Base-by-base conservation (phyloP, 2,888 invertebrate species). In the Himalopsyche japonica region DNA sequence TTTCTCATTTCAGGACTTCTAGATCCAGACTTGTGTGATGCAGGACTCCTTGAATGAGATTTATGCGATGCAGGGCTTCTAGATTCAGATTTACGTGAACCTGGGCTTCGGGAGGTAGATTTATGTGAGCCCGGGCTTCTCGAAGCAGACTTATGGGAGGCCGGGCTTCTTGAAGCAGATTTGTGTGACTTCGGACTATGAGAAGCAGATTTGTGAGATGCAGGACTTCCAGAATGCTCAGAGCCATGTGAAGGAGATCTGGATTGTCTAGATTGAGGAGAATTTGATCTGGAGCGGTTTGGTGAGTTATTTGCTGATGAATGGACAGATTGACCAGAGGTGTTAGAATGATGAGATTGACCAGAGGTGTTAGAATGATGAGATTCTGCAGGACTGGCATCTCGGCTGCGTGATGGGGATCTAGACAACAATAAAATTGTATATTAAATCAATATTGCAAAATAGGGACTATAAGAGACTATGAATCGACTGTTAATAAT, bases 211-310 rank as follows among this genome's bases (percentile, higher is more conserved):
- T 86, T 87, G 18, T 81, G 84, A 12, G 87, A 88, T 18, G 82
- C 86, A 5, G 84, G 85, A 84, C 87, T 87, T 77, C 87, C 87
- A 43, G 88, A 88, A 79, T 88, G 27, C 84, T 84, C 82, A 18
- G 88, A 87, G 27, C 78, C 83, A 8, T 47, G 78, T 7, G 86
- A 87, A 32, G 79, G 86, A 32, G 88, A 91, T 34, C 88, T 89
- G 15, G 93, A 93, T 88, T 92, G 92, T 84, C 90, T 89, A 83
- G 93, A 93, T 10, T 89, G 91, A 12, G 91, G 92, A 1, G 92
- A 92, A 86, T 92, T 91, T 0, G 92, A 92, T 87, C 91, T 91
- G 88, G 86, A 87, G 32, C 20, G 79, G 37, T 82, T 79, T 79
- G 77, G 82, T 37, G 90, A 90, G 48, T 89, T 90, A 89, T 87